Evolutionary conservation across 2,113 vertebrate genomes (phyloP), one percentile per base, ranked within the genome.

Genomic region (Sylvia atricapilla): DNA sequence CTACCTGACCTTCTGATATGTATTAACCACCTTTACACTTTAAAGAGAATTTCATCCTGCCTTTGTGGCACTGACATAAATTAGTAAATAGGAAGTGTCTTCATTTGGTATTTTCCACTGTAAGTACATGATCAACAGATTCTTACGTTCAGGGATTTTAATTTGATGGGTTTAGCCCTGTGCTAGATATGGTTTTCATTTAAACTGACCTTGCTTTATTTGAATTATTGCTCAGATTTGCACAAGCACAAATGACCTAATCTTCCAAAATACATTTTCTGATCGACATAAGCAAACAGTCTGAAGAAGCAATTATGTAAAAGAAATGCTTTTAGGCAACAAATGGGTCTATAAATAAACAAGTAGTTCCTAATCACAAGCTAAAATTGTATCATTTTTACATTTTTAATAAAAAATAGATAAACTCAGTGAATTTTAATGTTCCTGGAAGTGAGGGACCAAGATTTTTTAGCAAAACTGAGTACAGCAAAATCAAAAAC

Each of bases 161-260:
- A 97, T 97, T 96, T 97, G 97, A 97, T 94, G 95, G 91, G 69
- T 79, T 96, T 96, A 84, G 78, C 90, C 90, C 93, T 22, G 20
- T 95, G 91, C 93, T 93, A 79, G 89, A 68, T 78, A 88, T 64
- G 53, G 59, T 96, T 95, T 91, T 97, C 95, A 97, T 97, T 98
- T 97, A 96, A 97, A 97, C 90, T 96, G 96, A 95, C 97, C 96
- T 97, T 96, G 94, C 96, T 98, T 97, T 96, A 81, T 78, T 86
- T 98, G 97, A 98, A 82, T 97, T 97, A 98, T 97, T 82, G 46
- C 94, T 97, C 95, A 90, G 95, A 96, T 97, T 95, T 94, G 59
- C 96, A 88, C 96, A 95, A 96, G 93, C 97, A 95, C 90, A 97
- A 97, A 98, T 97, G 94, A 95, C 76, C 90, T 96, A 93, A 98